phyloP scores from a whole-genome alignment of 2,888 invertebrate species.

The Hirtodrosophila trivittata region DNA sequence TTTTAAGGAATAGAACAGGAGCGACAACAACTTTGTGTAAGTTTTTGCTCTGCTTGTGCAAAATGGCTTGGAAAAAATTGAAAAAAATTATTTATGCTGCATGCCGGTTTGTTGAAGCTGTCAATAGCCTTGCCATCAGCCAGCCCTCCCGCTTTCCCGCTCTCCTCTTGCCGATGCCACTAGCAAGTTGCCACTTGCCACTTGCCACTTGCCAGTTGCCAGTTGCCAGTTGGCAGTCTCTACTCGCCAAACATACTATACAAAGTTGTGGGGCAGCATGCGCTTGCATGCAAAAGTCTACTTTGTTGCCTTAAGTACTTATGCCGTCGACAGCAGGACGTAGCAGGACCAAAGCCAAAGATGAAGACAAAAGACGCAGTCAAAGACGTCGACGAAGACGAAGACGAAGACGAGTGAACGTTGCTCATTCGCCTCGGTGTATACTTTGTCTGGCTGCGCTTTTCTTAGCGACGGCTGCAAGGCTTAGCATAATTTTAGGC shows the following conservation, averaged over 20 bases:
- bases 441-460: constrained; percentile 65
- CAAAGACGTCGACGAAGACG: constrained; percentile 3
- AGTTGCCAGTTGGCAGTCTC: not conserved
- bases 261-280: constrained; percentile 74
- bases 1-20: constrained; percentile 32
- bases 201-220: constrained; percentile 2
- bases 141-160: constrained; percentile 1
- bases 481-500: constrained; percentile 78
- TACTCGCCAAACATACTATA: constrained; percentile 33
- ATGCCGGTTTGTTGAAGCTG: constrained; percentile 63
- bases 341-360: constrained; percentile 26
- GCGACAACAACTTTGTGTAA: constrained; percentile 64
- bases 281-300: constrained; percentile 76
- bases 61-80: constrained; percentile 73
- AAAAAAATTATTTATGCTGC: constrained; percentile 75
- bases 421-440: constrained; percentile 58
- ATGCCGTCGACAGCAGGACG: constrained; percentile 60
- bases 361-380: constrained; percentile 10
- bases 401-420: constrained; percentile 25
- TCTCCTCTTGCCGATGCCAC: not conserved
- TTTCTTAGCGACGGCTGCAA: constrained; percentile 61
- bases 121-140: constrained; percentile 58
- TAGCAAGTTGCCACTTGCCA: not conserved
- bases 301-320: constrained; percentile 78
- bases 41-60: constrained; percentile 54